Percentiles rank a stretch among this genome's conserved stretches.
These are phyloP conservation scores for Melanophora roralis DNA, from an alignment of 2,888 invertebrate species.

Conservation along the genomic window DNA sequence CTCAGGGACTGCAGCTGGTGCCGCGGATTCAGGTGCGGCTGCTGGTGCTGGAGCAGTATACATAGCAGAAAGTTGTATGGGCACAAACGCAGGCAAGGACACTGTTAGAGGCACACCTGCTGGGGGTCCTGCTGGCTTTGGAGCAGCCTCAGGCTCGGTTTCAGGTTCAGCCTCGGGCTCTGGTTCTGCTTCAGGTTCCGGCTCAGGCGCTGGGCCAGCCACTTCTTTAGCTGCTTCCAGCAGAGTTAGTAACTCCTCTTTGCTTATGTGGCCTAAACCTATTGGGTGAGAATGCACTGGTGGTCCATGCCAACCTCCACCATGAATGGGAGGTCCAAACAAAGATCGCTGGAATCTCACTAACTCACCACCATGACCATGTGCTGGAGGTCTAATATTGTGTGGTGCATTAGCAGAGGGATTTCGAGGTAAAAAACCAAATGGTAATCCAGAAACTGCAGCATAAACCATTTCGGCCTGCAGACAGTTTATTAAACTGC, in stretches of 20 bases:
- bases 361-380: not conserved
- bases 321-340: conserved; percentile 64
- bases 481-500: conserved; percentile 29
- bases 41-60: conserved; percentile 76
- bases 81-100: conserved; percentile 74
- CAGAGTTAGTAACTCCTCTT: conserved; percentile 72
- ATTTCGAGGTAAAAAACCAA: conserved; percentile 20
- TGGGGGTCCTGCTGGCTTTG: conserved; percentile 66
- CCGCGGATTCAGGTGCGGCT: conserved; percentile 67
- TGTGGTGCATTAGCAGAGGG: not conserved
- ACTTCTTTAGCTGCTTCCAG: conserved; percentile 71
- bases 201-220: conserved; percentile 71
- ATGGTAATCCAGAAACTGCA: conserved; percentile 40
- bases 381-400: not conserved
- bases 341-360: conserved; percentile 66
- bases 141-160: conserved; percentile 71
- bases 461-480: conserved; percentile 50
- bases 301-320: conserved; percentile 60
- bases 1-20: conserved; percentile 49
- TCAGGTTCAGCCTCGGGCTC: conserved; percentile 77
- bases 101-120: conserved; percentile 73
- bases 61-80: conserved; percentile 75
- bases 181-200: conserved; percentile 75
- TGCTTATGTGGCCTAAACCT: conserved; percentile 68
- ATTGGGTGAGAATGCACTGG: conserved; percentile 65